Conservation (phyloP, 2,797 vertebrate genomes). For the Martes flavigula region DNA sequence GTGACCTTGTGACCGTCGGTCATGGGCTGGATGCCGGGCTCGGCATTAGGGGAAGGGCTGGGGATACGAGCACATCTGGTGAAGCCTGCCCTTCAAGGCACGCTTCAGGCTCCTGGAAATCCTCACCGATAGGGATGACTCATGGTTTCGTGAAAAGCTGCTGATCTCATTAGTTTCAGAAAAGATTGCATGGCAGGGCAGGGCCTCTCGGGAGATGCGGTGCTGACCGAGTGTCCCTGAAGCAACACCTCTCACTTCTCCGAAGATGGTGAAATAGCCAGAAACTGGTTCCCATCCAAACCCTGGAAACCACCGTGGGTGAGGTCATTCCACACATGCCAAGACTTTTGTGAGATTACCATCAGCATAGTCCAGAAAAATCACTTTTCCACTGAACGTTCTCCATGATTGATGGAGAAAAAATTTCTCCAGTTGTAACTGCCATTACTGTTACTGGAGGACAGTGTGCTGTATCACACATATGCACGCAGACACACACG, state of each 20-base stretch:
- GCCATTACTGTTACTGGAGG: background rate
- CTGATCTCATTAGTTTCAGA: constrained; percentile 74
- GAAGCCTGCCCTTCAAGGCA: constrained; percentile 53
- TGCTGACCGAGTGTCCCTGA: background rate
- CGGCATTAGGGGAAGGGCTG: background rate
- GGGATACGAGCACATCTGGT: constrained; percentile 27
- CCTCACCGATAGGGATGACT: constrained; percentile 59
- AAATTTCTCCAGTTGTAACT: background rate
- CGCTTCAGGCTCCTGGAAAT: constrained; percentile 65
- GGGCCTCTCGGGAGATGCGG: constrained; percentile 1
- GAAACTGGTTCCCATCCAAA: constrained; percentile 65
- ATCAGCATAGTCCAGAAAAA: background rate
- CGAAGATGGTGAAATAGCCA: constrained; percentile 62
- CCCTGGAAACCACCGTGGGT: constrained; percentile 62
- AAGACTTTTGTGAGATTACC: constrained; percentile 13
- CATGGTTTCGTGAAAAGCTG: constrained; percentile 76
- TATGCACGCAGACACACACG: background rate
- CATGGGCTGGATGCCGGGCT: background rate
- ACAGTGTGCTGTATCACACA: background rate
- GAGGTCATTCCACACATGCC: constrained; percentile 48
- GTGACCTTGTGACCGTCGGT: constrained; percentile 57
- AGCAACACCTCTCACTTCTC: constrained; percentile 51
- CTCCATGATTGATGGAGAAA: background rate
- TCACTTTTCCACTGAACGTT: background rate
- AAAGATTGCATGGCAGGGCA: constrained; percentile 56